A percentile compares a stretch with the other conserved stretches of the same genome.
These are phyloP conservation scores for Danaus melanippus DNA, from an alignment of 1,140 invertebrate species.

Conservation along the genomic window DNA sequence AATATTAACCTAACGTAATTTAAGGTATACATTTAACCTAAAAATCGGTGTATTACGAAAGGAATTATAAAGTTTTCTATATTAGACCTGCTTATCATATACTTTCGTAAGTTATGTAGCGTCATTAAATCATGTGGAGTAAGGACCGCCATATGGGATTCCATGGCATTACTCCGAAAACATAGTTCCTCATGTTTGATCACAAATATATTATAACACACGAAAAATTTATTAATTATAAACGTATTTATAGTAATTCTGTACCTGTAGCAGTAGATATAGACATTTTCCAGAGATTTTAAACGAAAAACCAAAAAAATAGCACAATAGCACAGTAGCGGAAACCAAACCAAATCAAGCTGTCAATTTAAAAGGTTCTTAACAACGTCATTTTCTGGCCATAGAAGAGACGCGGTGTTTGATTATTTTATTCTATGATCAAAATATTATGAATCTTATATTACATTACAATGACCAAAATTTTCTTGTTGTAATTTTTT, in stretches of 20 bases:
- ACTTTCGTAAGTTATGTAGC: conserved; percentile 47
- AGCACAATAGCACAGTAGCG: conserved; percentile 70
- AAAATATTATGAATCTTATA: too few relatives aligned
- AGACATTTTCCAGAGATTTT: conserved; percentile 59
- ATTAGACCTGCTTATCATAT: conserved; percentile 30
- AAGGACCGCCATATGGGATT: conserved; percentile 70
- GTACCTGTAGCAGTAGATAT: conserved; percentile 68
- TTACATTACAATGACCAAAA: too few relatives aligned
- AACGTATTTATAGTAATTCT: conserved; percentile 25
- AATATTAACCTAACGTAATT: conserved; percentile 51
- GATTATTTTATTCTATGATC: conserved; percentile 5
- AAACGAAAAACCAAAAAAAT: conserved; percentile 60
- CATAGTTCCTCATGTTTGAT: conserved; percentile 53
- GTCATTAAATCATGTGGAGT: conserved; percentile 69
- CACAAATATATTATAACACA: conserved; percentile 33
- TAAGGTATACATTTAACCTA: conserved; percentile 36
- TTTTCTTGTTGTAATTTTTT: too few relatives aligned
- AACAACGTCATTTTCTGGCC: conserved; percentile 34
- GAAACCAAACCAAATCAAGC: conserved; percentile 72
- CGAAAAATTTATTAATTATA: conserved; percentile 25
- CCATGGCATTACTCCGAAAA: conserved; percentile 69
- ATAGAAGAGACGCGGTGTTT: conserved; percentile 22
- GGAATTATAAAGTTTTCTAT: conserved; percentile 21
- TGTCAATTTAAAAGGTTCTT: conserved; percentile 68
- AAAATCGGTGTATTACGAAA: conserved; percentile 21